Conservation (phyloP, 2,113 vertebrate species). For the Epinephelus fuscoguttatus region DNA sequence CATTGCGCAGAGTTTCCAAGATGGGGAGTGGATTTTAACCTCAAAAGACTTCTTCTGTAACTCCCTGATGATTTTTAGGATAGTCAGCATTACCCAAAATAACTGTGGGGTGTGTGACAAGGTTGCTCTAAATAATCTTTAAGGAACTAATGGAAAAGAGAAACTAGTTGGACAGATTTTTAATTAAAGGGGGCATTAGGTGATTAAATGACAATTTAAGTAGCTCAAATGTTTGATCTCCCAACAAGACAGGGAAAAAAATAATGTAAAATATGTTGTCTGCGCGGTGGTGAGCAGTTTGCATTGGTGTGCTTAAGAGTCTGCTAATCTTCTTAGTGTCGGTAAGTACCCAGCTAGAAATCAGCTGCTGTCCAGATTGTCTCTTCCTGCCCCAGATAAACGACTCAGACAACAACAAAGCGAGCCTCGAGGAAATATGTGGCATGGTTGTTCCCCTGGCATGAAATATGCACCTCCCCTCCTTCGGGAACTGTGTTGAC, state of each 20-base stretch:
- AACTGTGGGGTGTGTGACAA: conserved; percentile 14
- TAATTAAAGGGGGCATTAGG: conserved; percentile 29
- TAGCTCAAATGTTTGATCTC: conserved; percentile 43
- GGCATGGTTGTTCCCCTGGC: conserved; percentile 61
- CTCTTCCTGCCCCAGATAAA: conserved; percentile 83
- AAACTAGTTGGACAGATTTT: conserved; percentile 13
- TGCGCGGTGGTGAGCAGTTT: conserved; percentile 73
- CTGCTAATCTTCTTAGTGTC: conserved; percentile 92
- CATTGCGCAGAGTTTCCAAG: conserved; percentile 21
- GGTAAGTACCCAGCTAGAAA: conserved; percentile 84
- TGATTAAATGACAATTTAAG: conserved; percentile 32
- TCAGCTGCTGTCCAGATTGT: conserved; percentile 87
- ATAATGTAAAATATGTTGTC: conserved; percentile 63
- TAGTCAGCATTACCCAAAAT: conserved; percentile 45
- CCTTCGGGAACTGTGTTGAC: conserved; percentile 68
- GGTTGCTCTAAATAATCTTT: conserved; percentile 33
- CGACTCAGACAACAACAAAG: conserved; percentile 80
- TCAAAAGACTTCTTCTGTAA: conserved; percentile 11
- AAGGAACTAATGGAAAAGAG: not conserved
- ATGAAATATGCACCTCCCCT: conserved; percentile 80
- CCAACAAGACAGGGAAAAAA: conserved; percentile 21
- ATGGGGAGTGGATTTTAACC: conserved; percentile 15
- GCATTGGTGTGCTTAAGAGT: conserved; percentile 85
- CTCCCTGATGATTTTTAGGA: conserved; percentile 37
- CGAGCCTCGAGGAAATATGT: conserved; percentile 67